Evolutionary conservation across 1,140 invertebrate species (phyloP).

Genomic region (Hylyphantes graminicola): DNA sequence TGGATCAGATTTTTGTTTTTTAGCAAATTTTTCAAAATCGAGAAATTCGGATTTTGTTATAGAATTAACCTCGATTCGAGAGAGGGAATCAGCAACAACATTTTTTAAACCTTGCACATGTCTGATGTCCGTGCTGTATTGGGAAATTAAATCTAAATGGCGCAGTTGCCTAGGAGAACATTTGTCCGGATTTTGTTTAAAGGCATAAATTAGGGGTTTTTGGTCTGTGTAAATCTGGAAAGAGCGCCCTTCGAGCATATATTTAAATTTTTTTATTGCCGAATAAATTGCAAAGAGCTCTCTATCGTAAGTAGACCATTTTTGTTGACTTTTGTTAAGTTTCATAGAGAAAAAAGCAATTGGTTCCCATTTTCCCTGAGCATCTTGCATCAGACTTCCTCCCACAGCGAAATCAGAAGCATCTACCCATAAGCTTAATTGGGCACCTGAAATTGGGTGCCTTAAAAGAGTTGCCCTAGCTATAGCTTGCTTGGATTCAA

Average conservation of each 20-base stretch:
- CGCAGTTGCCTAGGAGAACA: conserved; percentile 29
- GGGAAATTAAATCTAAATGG: conserved; percentile 67
- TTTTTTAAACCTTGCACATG: conserved; percentile 66
- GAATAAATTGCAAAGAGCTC: conserved; percentile 64
- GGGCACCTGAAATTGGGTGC: conserved; percentile 7
- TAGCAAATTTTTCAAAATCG: neutral
- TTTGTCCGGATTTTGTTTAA: conserved; percentile 57
- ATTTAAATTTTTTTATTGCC: conserved; percentile 56
- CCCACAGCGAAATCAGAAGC: conserved; percentile 1
- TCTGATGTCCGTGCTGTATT: conserved; percentile 65
- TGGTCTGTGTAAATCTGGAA: conserved; percentile 45
- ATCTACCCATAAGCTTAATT: conserved; percentile 26
- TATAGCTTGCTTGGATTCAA: neutral
- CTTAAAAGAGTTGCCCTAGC: conserved; percentile 12
- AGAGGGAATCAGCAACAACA: conserved; percentile 25
- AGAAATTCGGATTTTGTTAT: neutral
- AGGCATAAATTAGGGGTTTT: conserved; percentile 63
- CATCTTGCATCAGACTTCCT: conserved; percentile 23
- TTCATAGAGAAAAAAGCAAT: conserved; percentile 6
- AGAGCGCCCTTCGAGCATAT: neutral
- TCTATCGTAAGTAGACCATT: conserved; percentile 62
- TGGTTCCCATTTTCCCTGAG: conserved; percentile 10
- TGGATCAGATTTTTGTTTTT: conserved; percentile 2
- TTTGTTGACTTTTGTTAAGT: conserved; percentile 42
- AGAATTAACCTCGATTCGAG: neutral